These are phyloP conservation scores for Aphelocoma californica DNA, from an alignment of 2,797 vertebrate genomes.

Conservation along the genomic window DNA sequence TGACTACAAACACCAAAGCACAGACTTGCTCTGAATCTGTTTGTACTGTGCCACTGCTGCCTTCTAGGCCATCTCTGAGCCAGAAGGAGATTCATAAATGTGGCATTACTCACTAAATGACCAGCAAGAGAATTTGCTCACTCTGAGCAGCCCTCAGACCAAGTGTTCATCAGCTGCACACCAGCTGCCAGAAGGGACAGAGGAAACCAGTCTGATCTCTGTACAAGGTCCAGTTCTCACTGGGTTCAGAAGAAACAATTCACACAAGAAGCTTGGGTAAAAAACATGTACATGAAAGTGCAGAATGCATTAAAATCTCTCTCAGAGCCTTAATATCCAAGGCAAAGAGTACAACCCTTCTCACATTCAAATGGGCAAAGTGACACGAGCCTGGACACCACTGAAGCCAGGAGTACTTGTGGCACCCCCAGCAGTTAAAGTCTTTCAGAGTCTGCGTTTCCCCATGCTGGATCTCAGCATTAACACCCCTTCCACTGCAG, in stretches of 20 bases:
- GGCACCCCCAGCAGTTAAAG: neutral
- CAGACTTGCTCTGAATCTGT: neutral
- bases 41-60: neutral
- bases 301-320: constrained; percentile 31
- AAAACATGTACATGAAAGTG: neutral
- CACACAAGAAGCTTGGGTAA: neutral
- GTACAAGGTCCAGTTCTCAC: neutral
- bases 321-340: neutral
- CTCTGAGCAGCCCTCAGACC: neutral
- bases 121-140: neutral
- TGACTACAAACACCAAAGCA: neutral
- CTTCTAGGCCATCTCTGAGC: neutral
- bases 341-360: neutral
- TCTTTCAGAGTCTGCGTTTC: constrained; percentile 78
- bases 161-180: neutral
- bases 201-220: neutral
- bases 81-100: neutral
- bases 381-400: neutral
- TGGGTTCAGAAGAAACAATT: neutral
- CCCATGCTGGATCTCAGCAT: constrained; percentile 95
- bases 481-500: constrained; percentile 87
- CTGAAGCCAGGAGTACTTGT: neutral
- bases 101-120: neutral
- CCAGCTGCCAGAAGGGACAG: neutral
- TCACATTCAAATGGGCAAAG: neutral